Base-by-base conservation (phyloP, 2,797 vertebrate genomes). In the Neosilurus hyrtlii region DNA sequence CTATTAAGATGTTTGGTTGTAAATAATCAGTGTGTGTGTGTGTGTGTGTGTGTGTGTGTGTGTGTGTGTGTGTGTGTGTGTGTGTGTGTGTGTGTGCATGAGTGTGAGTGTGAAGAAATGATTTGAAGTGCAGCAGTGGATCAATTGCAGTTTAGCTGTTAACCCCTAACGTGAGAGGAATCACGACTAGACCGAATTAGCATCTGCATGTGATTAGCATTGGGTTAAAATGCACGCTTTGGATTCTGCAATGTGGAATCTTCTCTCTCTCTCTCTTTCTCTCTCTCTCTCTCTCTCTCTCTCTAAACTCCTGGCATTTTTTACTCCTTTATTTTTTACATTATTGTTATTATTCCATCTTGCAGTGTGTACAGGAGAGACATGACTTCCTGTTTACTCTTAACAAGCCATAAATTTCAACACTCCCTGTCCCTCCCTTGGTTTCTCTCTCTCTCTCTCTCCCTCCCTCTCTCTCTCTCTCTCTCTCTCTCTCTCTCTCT, bases 1-100 rank as follows among this genome's bases (percentile, higher is more conserved):
- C 6, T 2, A 6, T 43, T 43, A 43, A 43, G 37, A 43, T 43
- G 37, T 43, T 43, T 6, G 6, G 2, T 43, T 26, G 51, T 52
- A 70, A 22, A 18, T 30, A 56, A 61, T 54, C 37, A 51, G 35
- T 56, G 70, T 10, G 7, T 15, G 26, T 74, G 70, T 68, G 30
- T 79, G 83, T 56, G 71, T 62, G 54, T 70, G 78, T 57, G 67
- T 66, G 82, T 72, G 65, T 82, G 49, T 73, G 54, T 65, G 51
- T 61, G 66, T 74, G 76, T 66, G 35, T 81, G 37, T 15, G 26
- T 74, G 70, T 68, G 30, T 79, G 83, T 56, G 71, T 62, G 54
- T 70, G 78, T 57, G 67, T 66, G 82, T 72, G 65, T 82, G 49
- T 73, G 63, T 65, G 51, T 61, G 66, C 67, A 68, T 66, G 35